Percentiles rank a stretch among this genome's conserved stretches.
These are phyloP conservation scores for Opisthocomus hoazin DNA, from an alignment of 2,113 vertebrate genomes.

Conservation along the genomic window DNA sequence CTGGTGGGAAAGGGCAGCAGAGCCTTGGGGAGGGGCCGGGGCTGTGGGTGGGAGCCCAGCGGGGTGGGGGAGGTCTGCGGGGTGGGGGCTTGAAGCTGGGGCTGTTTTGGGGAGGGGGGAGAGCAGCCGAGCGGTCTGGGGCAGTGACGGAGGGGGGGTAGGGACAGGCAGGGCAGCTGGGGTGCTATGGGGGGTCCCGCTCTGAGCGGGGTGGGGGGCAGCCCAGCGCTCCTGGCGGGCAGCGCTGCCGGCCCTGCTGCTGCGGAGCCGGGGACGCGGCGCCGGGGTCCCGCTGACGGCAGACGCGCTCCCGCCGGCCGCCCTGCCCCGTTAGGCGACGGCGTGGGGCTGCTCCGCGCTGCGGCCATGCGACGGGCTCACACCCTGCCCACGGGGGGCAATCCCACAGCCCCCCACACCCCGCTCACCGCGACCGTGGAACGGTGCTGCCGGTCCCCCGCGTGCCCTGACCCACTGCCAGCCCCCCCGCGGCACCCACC, in stretches of 20 bases:
- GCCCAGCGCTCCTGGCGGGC: not conserved
- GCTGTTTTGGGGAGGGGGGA: not conserved
- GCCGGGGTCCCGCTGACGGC: not conserved
- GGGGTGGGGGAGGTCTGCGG: rapidly evolving
- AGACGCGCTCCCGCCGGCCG: not conserved
- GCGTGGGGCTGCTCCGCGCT: not conserved
- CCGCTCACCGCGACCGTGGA: rapidly evolving
- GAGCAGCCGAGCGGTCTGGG: not conserved
- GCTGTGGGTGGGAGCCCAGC: not conserved
- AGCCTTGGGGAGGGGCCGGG: not conserved
- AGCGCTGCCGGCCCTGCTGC: not conserved
- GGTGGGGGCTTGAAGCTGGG: not conserved
- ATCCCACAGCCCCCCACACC: rapidly evolving
- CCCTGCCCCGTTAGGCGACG: too few relatives aligned
- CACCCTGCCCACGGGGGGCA: not conserved
- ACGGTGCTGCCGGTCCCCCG: not conserved
- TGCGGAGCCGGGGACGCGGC: rapidly evolving
- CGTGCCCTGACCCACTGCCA: rapidly evolving
- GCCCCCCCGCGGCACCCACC: not conserved
- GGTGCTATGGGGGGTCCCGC: not conserved
- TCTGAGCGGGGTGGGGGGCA: too few relatives aligned
- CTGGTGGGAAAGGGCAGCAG: not conserved
- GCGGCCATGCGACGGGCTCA: rapidly evolving
- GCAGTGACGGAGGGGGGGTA: not conserved
- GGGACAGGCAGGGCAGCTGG: too few relatives aligned